Conservation (phyloP, 2,113 vertebrate genomes). For the Peromyscus leucopus region DNA sequence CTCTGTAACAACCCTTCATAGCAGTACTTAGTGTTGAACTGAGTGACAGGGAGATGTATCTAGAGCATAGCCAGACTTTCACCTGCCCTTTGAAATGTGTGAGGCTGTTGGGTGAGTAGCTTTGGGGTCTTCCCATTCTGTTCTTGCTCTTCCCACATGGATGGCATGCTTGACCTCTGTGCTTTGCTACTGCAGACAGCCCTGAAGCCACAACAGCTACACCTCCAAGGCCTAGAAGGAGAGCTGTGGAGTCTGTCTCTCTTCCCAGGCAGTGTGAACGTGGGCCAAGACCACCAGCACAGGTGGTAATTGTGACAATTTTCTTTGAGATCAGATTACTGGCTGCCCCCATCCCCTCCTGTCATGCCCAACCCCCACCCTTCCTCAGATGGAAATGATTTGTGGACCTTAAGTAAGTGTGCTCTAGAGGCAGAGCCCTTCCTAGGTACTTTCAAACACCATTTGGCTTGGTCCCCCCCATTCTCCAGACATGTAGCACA, state of each 20-base stretch:
- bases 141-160: background rate
- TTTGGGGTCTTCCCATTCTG: background rate
- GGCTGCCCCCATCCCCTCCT: conserved; percentile 31
- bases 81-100: background rate
- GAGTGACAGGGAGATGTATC: background rate
- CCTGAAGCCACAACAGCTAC: background rate
- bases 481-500: background rate
- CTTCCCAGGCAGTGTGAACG: conserved; percentile 9
- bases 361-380: background rate
- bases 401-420: conserved; percentile 33
- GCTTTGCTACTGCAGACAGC: background rate
- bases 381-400: conserved; percentile 76
- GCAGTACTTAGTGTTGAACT: background rate
- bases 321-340: conserved; percentile 64
- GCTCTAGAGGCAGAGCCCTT: conserved; percentile 32
- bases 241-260: background rate
- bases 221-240: background rate
- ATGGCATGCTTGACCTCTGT: background rate
- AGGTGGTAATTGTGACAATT: conserved; percentile 64
- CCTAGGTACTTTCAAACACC: background rate
- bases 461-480: background rate
- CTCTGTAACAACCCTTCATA: background rate
- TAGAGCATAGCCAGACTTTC: background rate
- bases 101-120: background rate
- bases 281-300: conserved; percentile 46